Evolutionary conservation across 2,888 invertebrate species (phyloP), one percentile per base, ranked within the genome.

Genomic region (Drosophila setosimentum): DNA sequence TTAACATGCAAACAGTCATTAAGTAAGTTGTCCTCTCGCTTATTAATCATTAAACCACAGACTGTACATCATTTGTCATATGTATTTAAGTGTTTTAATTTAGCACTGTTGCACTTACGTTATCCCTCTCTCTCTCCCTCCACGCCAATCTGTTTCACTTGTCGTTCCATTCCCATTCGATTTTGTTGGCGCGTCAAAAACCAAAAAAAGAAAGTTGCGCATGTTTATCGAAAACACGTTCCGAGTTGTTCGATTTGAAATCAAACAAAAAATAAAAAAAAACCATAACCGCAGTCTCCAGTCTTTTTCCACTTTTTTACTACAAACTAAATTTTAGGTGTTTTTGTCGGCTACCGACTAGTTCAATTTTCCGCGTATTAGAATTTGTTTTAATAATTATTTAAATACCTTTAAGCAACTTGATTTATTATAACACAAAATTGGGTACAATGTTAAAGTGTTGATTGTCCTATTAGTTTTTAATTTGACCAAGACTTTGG

Each of bases 1-100:
- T 66, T 60, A 90, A 69, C 68, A 92, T 92, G 92, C 92, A 92
- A 85, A 92, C 92, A 64, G 91, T 92, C 63, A 92, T 92, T 76
- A 92, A 92, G 92, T 92, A 91, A 92, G 92, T 92, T 60, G 71
- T 62, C 49, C 54, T 27, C 45, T 45, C 53, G 60, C 42, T 59
- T 29, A 49, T 27, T n/a, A 37, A 37, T 55, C 53, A 40, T 53
- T 45, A 16, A 45, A 8, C 51, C 29, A 37, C 21, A 18, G 21
- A 58, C 18, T 10, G 10, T 29, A 49, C 24, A 40, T n/a, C 49
- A 29, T 57, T 16, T 45, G 30, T 32, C 30, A 37, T 59, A 29
- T 60, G 53, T 65, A 57, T 48, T 21, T 62, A 35, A 24, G 45
- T 45, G 45, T 60, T 65, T 55, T 21, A 32, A 66, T 70, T 30